Conservation (phyloP, 2,113 vertebrate species). For the Penelope pileata region DNA sequence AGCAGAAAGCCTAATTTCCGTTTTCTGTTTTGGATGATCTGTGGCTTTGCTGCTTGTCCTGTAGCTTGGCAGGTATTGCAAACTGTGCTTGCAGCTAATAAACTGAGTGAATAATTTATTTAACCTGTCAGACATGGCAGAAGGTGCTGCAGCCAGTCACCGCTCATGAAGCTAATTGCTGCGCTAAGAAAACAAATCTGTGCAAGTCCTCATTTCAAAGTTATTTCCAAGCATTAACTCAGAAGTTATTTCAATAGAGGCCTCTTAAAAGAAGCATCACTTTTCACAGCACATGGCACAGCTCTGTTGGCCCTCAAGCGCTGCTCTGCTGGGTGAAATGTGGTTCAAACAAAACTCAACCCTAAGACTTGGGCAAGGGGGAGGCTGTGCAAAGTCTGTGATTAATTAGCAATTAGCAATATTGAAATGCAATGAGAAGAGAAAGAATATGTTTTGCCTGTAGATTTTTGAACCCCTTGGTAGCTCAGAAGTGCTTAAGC, state of each 20-base stretch:
- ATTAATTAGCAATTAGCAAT: conserved; percentile 37
- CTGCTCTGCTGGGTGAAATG: conserved; percentile 18
- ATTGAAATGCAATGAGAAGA: conserved; percentile 13
- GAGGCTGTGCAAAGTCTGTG: not conserved
- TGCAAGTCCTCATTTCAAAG: conserved; percentile 44
- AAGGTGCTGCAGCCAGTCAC: conserved; percentile 48
- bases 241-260: conserved; percentile 53
- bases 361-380: not conserved
- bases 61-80: conserved; percentile 34
- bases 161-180: conserved; percentile 35
- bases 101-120: conserved; percentile 58
- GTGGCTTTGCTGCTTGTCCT: not conserved
- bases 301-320: conserved; percentile 25
- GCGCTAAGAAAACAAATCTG: conserved; percentile 68
- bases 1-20: conserved; percentile 9
- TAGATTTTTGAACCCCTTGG: not conserved
- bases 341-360: conserved; percentile 27
- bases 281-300: conserved; percentile 7
- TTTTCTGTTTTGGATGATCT: conserved; percentile 3
- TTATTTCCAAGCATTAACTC: conserved; percentile 60
- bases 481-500: not conserved
- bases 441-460: not conserved
- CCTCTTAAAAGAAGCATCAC: conserved; percentile 38
- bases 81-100: conserved; percentile 50
- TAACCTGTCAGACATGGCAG: conserved; percentile 61